These are phyloP conservation scores for Epistrophella euchroma DNA, from an alignment of 2,888 invertebrate species.

Conservation along the genomic window DNA sequence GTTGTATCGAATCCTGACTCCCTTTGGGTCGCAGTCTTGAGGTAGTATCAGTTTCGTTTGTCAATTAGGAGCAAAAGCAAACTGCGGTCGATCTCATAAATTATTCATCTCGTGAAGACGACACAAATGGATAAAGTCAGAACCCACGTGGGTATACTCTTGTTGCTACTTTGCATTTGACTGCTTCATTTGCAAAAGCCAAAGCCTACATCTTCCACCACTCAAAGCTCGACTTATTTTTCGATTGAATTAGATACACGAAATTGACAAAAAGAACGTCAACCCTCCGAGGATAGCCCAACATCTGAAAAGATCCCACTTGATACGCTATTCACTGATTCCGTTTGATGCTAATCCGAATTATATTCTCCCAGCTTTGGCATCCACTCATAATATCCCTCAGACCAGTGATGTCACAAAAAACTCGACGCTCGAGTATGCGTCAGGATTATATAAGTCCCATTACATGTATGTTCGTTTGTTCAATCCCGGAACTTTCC, in stretches of 20 bases:
- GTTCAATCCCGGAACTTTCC: background rate
- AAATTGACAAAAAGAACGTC: constrained; percentile 6
- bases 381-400: constrained; percentile 52
- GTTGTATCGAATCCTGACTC: background rate
- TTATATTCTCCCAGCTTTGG: constrained; percentile 54
- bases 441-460: constrained; percentile 56
- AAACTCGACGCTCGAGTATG: constrained; percentile 1
- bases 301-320: constrained; percentile 47
- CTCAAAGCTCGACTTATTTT: constrained; percentile 35
- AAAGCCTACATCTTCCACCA: constrained; percentile 32
- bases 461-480: constrained; percentile 55
- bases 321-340: constrained; percentile 61
- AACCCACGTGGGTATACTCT: background rate
- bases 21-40: constrained; percentile 39
- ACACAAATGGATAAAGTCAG: constrained; percentile 19
- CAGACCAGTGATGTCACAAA: constrained; percentile 10
- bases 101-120: constrained; percentile 60
- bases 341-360: constrained; percentile 68
- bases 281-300: constrained; percentile 22
- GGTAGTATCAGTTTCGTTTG: constrained; percentile 52
- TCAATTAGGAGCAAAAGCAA: constrained; percentile 47
- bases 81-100: constrained; percentile 65
- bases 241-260: constrained; percentile 47
- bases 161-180: constrained; percentile 48
- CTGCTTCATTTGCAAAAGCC: constrained; percentile 27